Conservation (phyloP, 2,113 vertebrate genomes). For the Hystrix cristata region DNA sequence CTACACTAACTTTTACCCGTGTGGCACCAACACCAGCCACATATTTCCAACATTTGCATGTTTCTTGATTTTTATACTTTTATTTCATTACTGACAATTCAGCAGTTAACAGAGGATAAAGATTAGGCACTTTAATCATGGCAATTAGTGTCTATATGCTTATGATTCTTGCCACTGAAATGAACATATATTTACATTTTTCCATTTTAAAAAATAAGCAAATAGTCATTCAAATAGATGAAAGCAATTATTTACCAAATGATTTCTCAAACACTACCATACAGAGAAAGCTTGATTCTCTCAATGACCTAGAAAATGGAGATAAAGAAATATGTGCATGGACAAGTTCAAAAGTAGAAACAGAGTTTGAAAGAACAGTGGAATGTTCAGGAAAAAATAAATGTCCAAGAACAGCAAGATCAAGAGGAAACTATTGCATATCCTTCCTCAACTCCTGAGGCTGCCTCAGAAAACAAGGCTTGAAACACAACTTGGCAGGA, state of each 20-base stretch:
- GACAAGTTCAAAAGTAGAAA: not conserved
- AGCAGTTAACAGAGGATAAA: constrained; percentile 29
- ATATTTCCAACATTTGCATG: not conserved
- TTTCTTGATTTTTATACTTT: constrained; percentile 17
- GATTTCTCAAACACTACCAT: constrained; percentile 3
- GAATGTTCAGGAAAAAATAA: constrained; percentile 38
- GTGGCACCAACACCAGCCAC: not conserved
- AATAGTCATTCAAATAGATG: constrained; percentile 6
- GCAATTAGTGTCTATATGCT: not conserved
- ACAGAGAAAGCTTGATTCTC: not conserved
- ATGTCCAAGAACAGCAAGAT: constrained; percentile 3
- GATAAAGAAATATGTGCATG: not conserved
- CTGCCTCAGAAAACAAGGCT: constrained; percentile 4
- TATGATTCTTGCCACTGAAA: not conserved
- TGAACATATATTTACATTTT: not conserved
- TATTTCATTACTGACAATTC: constrained; percentile 7
- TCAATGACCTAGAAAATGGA: not conserved
- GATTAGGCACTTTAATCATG: not conserved
- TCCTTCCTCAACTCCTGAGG: constrained; percentile 4
- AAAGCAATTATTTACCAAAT: constrained; percentile 20
- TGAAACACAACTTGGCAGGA: not conserved
- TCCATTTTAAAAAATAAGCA: not conserved
- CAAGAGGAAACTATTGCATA: not conserved
- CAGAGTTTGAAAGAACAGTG: not conserved
- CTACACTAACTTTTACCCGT: not conserved